A percentile compares a stretch with the other conserved stretches of the same genome.
Evolutionary conservation across 2,888 invertebrate genomes (phyloP).

Genomic region (Glyphotaelius pellucidus): DNA sequence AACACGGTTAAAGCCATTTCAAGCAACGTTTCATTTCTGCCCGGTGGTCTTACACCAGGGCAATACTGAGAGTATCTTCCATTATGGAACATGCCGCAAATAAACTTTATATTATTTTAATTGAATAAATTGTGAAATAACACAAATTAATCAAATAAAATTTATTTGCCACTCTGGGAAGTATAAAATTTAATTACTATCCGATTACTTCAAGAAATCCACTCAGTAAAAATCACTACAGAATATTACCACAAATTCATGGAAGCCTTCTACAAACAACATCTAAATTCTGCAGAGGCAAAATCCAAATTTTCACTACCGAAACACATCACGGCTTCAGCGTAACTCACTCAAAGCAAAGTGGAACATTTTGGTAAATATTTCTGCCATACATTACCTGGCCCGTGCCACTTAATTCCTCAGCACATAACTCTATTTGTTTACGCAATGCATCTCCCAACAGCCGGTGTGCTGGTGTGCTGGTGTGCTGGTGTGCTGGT

Average conservation of each 20-base stretch:
- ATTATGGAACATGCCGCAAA: no score
- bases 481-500: no score
- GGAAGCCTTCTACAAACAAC: neutral
- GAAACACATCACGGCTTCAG: neutral
- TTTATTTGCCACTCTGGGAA: no score
- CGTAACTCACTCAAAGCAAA: neutral
- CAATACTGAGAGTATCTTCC: no score
- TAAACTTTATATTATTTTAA: no score
- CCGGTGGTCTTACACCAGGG: no score
- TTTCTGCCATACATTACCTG: constrained; percentile 22
- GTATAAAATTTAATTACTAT: no score
- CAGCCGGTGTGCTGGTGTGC: neutral
- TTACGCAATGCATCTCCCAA: constrained; percentile 38
- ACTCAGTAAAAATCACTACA: neutral
- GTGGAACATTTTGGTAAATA: constrained; percentile 4
- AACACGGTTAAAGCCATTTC: no score
- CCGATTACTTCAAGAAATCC: no score
- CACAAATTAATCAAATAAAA: no score
- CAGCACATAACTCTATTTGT: constrained; percentile 34
- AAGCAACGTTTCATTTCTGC: no score
- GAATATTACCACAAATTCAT: neutral
- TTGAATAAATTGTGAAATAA: no score
- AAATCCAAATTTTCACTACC: neutral
- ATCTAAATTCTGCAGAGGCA: neutral
- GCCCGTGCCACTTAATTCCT: constrained; percentile 13